Evolutionary conservation across 2,888 invertebrate species (phyloP).

Genomic region (Synergus itoensis): DNA sequence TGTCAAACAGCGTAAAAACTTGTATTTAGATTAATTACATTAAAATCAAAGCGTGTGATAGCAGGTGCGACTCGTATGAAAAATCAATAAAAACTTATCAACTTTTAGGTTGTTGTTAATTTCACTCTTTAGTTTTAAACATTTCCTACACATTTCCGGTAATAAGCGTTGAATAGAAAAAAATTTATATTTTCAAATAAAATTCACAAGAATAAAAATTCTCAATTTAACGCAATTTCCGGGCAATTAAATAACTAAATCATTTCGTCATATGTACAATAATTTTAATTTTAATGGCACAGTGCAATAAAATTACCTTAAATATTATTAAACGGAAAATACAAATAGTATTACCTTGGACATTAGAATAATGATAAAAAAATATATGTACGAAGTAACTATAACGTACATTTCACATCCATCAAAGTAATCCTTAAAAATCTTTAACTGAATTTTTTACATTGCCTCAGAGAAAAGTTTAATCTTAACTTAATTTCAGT

Average conservation of each 20-base stretch:
- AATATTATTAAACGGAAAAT: conserved; percentile 9
- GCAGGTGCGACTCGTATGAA: too few relatives aligned
- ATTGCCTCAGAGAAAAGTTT: too few relatives aligned
- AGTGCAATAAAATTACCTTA: conserved; percentile 46
- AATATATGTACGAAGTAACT: conserved; percentile 19
- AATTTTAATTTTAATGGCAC: conserved; percentile 69
- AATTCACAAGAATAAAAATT: too few relatives aligned
- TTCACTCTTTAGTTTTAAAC: not conserved
- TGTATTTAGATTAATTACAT: not conserved
- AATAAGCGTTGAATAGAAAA: too few relatives aligned
- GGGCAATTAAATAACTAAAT: not conserved
- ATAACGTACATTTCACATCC: not conserved
- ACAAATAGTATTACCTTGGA: conserved; percentile 19
- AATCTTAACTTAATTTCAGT: not conserved
- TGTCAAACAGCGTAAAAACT: conserved; percentile 20
- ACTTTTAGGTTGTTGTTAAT: not conserved
- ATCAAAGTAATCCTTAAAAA: conserved; percentile 20
- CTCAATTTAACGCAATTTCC: too few relatives aligned
- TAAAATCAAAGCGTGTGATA: not conserved
- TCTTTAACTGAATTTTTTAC: not conserved
- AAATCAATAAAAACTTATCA: not conserved
- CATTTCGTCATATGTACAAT: conserved; percentile 60
- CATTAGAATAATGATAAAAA: conserved; percentile 13
- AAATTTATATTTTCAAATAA: too few relatives aligned
- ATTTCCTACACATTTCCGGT: too few relatives aligned